Evolutionary conservation across 2,888 invertebrate genomes (phyloP).

Genomic region (Clitarchus hookeri): DNA sequence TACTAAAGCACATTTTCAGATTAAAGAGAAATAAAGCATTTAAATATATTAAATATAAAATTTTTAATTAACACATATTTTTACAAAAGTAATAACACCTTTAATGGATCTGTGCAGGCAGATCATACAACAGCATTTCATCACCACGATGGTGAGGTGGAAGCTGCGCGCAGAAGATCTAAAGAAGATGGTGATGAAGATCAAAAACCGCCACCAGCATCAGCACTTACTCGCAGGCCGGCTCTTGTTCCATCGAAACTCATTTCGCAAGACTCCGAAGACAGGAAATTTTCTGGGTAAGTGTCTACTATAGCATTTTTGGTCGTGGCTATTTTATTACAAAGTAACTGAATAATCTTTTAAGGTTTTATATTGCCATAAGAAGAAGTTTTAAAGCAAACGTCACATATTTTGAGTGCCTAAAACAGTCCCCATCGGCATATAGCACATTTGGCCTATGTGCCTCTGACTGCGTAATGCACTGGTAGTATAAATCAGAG

Average conservation of each 20-base stretch:
- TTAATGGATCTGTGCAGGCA: slow-evolving; percentile 5
- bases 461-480: too few relatives aligned
- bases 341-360: not conserved
- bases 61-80: too few relatives aligned
- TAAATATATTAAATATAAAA: too few relatives aligned
- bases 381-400: too few relatives aligned
- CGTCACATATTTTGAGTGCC: too few relatives aligned
- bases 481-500: too few relatives aligned
- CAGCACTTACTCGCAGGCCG: slow-evolving; percentile 52
- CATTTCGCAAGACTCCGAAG: slow-evolving; percentile 46
- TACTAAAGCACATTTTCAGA: too few relatives aligned
- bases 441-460: too few relatives aligned
- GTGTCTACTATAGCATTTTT: not conserved
- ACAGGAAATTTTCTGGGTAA: slow-evolving; percentile 37
- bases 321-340: not conserved
- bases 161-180: not conserved
- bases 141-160: slow-evolving; percentile 18
- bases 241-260: slow-evolving; percentile 56
- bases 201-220: slow-evolving; percentile 52
- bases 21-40: too few relatives aligned
- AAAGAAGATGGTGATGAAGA: slow-evolving; percentile 45
- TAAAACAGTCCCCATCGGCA: too few relatives aligned
- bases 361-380: too few relatives aligned
- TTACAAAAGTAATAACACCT: too few relatives aligned
- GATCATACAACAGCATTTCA: slow-evolving; percentile 37